Conservation (phyloP, 2,797 vertebrate genomes). For the Enteromius fasciolatus region DNA sequence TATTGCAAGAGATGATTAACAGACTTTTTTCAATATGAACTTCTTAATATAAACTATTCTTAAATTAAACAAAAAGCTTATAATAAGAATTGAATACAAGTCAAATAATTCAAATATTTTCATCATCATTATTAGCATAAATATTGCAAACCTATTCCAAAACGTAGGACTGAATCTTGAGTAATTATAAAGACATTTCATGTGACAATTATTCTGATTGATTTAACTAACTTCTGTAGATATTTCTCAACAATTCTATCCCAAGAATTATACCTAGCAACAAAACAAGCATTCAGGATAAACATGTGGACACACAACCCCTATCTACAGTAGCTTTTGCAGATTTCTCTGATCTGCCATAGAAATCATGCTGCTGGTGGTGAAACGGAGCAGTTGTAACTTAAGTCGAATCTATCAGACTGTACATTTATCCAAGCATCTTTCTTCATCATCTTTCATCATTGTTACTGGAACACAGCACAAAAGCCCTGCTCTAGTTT, state of each 20-base stretch:
- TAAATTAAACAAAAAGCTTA: no score
- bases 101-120: no score
- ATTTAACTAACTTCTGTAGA: background rate
- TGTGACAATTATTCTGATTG: no score
- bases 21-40: background rate
- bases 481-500: conserved; percentile 36
- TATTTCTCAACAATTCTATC: conserved; percentile 5
- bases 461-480: conserved; percentile 21
- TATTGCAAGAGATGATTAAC: background rate
- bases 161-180: no score
- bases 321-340: background rate
- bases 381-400: background rate
- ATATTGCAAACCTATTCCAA: no score
- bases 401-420: background rate
- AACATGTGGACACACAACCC: background rate
- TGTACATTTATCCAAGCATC: conserved; percentile 7
- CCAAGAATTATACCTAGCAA: background rate
- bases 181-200: no score
- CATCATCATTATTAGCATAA: no score
- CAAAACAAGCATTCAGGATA: background rate
- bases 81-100: no score
- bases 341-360: background rate
- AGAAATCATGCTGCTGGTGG: background rate
- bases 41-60: background rate
- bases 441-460: conserved; percentile 16